Conservation (phyloP, 2,113 vertebrate species). For the Phaetusa simplex region DNA sequence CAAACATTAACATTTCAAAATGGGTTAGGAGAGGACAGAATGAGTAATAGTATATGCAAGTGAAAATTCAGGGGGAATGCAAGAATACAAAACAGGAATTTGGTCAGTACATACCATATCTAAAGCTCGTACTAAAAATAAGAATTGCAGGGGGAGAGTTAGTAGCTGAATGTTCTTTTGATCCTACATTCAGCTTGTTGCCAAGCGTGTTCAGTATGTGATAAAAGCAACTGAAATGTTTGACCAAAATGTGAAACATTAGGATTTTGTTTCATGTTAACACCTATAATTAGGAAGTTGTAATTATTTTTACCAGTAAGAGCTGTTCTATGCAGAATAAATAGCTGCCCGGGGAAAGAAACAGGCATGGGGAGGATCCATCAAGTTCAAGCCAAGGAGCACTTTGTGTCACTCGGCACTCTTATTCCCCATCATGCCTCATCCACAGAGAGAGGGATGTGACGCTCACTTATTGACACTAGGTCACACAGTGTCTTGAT, state of each 20-base stretch:
- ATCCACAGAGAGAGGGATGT: not conserved
- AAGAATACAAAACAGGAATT: not conserved
- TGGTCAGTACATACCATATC: not conserved
- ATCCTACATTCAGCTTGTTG: not conserved
- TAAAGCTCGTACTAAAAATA: not conserved
- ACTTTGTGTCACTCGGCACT: accelerated
- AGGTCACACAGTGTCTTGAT: not conserved
- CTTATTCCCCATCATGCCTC: accelerated
- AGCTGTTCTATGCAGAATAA: not conserved
- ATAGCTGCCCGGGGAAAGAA: not conserved
- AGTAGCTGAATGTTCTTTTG: not conserved
- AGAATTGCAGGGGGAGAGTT: not conserved
- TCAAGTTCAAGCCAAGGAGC: not conserved
- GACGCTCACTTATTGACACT: not conserved
- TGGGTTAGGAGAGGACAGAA: not conserved
- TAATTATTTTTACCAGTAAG: not conserved
- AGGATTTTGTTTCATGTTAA: not conserved
- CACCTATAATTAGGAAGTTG: not conserved
- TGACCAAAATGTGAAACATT: not conserved
- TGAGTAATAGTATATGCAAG: not conserved
- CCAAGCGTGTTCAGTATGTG: not conserved
- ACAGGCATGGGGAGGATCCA: not conserved
- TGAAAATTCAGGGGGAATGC: not conserved
- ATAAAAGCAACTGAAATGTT: not conserved
- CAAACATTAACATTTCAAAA: conserved; percentile 3